Percentiles rank a stretch among this genome's conserved stretches.
phyloP scores from a whole-genome alignment of 2,797 vertebrate species.

The Capromys pilorides region DNA sequence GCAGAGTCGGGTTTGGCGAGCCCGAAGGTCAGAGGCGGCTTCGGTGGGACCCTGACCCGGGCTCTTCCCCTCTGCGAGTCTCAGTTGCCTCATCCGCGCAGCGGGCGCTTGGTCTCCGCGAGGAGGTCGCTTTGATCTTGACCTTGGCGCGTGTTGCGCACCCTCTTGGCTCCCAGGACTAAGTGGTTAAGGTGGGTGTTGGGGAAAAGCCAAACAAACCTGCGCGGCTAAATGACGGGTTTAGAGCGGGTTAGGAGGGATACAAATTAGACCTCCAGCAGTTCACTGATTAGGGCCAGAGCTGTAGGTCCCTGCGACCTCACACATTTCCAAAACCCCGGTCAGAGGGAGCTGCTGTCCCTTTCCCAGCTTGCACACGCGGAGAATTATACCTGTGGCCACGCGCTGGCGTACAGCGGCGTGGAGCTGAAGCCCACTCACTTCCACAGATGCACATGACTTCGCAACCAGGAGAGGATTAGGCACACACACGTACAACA shows the following conservation, averaged over 20 bases:
- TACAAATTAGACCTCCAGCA: neutral
- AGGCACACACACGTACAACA: neutral
- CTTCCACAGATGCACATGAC: neutral
- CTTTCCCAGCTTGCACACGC: neutral
- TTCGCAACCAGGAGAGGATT: neutral
- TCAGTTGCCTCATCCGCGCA: neutral
- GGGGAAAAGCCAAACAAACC: neutral
- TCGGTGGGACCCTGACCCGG: neutral
- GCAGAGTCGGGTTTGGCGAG: neutral
- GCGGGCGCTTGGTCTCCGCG: neutral
- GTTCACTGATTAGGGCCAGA: neutral
- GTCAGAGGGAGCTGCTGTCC: neutral
- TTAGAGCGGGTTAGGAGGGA: too few relatives aligned
- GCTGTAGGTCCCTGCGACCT: neutral
- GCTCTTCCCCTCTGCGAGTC: neutral
- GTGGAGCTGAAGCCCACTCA: neutral
- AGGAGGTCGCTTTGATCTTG: conserved; percentile 3
- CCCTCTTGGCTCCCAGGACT: neutral
- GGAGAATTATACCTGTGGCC: accelerated
- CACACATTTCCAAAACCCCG: neutral
- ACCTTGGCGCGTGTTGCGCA: neutral
- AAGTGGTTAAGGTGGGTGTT: neutral
- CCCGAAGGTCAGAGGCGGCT: neutral
- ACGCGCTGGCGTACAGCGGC: neutral
- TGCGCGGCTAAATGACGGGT: neutral